phyloP scores from a whole-genome alignment of 2,113 vertebrate species.

The Condylura cristata region DNA sequence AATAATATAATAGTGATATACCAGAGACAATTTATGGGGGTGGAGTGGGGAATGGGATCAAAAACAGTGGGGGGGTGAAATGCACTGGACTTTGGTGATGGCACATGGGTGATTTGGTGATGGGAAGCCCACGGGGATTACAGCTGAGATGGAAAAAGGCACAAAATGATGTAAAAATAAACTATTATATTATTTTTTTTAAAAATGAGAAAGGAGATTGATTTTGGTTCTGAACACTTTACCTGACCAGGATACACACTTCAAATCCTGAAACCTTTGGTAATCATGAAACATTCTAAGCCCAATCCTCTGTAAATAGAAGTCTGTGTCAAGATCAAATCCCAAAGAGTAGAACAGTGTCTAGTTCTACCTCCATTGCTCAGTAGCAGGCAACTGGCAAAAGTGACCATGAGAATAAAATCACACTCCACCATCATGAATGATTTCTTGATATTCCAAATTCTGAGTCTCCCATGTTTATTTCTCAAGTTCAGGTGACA shows the following conservation, averaged over 20 bases:
- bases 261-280: not conserved
- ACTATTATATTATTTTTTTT: too few species aligned
- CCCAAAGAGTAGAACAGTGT: not conserved
- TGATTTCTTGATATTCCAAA: conserved; percentile 8
- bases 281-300: not conserved
- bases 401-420: not conserved
- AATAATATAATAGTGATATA: too few species aligned
- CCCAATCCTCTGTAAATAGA: not conserved
- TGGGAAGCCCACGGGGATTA: too few species aligned
- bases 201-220: not conserved
- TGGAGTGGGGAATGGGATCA: too few species aligned
- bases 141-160: too few species aligned
- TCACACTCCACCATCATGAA: not conserved
- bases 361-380: not conserved
- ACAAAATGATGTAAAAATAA: too few species aligned
- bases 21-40: too few species aligned
- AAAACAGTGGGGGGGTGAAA: too few species aligned
- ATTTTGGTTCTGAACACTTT: not conserved
- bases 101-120: too few species aligned
- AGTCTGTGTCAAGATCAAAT: not conserved
- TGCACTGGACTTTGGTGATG: too few species aligned
- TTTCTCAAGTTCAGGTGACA: conserved; percentile 30
- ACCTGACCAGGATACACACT: not conserved
- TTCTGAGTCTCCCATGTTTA: not conserved
- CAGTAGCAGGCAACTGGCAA: conserved; percentile 9